Evolutionary conservation across 1,140 invertebrate genomes (phyloP), one percentile per base, ranked within the genome.

Genomic region (Calosoma granatense): DNA sequence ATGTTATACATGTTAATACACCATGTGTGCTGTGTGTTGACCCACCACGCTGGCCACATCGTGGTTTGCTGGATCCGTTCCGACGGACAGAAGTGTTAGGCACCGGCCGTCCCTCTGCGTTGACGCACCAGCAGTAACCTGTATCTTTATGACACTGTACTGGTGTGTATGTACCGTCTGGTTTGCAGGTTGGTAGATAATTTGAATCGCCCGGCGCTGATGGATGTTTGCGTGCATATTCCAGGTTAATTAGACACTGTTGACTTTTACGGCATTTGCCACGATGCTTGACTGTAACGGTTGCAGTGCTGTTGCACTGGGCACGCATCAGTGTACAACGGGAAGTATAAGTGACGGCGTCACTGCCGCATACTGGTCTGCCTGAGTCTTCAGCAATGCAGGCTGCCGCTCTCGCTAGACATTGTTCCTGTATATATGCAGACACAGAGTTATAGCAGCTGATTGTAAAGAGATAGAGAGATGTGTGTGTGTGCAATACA

Each of bases 121-220:
- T 88, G 20, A 92, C 90, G 71, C 92, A 96, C 87, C 86, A 89
- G 67, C 87, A 89, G 66, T 81, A 86, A 53, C 86, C 87, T 0
- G 84, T 84, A 51, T 81, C 80, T 6, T 74, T 71, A 61, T 91
- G 84, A 68, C 92, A 95, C 73, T 96, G 92, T 36, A 91, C 81
- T 2, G 88, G 80, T 1, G 86, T 81, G 70, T 87, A 96, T 1
- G 80, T 84, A 6, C 92, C 92, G 65, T 94, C 90, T 3, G 78
- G 74, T 53, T 85, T 80, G 69, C 92, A 96, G 22, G 76, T 74
- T 2, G 89, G 88, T 20, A 80, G 66, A 74, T 81, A 77, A 74
- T 80, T 55, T 65, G 68, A 30, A 64, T 74, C 60, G 72, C 75
- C 61, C 66, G 74, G 75, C 57, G 12, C 55, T 51, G 19, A 30